phyloP scores from a whole-genome alignment of 2,797 vertebrate species.

The Dermochelys coriacea region DNA sequence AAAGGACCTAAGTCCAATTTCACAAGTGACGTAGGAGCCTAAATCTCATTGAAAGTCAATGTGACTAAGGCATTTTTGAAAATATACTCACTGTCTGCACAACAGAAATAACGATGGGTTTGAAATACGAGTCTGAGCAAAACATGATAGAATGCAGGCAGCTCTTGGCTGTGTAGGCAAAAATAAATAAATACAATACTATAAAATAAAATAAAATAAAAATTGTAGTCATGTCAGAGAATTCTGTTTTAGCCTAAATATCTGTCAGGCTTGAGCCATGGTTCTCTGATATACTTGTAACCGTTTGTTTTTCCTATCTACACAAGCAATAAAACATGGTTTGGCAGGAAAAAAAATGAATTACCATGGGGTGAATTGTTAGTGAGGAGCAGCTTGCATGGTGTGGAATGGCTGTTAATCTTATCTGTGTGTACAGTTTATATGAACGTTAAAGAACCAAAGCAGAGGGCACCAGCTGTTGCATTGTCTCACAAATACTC shows the following conservation, averaged over 20 bases:
- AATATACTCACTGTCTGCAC: fast-evolving
- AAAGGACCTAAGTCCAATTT: not conserved
- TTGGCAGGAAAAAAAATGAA: slow-evolving; percentile 28
- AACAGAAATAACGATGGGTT: fast-evolving
- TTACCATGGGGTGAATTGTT: not conserved
- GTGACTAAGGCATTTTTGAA: not conserved
- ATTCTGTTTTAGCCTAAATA: slow-evolving; percentile 26
- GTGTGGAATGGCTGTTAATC: not conserved
- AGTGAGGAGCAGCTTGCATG: fast-evolving
- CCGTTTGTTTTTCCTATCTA: slow-evolving; percentile 64
- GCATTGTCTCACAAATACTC: fast-evolving
- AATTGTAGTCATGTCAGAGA: slow-evolving; percentile 45
- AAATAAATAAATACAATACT: not conserved
- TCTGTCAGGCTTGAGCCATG: not conserved
- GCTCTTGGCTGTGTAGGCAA: not conserved
- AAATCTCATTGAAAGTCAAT: not conserved
- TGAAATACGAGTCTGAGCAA: not conserved
- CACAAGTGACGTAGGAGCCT: not conserved
- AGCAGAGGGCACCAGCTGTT: not conserved
- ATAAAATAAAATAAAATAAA: not conserved
- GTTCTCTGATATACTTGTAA: not conserved
- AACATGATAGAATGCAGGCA: fast-evolving
- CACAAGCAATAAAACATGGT: slow-evolving; percentile 5
- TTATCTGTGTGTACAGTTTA: not conserved
- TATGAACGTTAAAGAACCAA: not conserved